Evolutionary conservation across 2,113 vertebrate genomes (phyloP).

Genomic region (Callorhinus ursinus): DNA sequence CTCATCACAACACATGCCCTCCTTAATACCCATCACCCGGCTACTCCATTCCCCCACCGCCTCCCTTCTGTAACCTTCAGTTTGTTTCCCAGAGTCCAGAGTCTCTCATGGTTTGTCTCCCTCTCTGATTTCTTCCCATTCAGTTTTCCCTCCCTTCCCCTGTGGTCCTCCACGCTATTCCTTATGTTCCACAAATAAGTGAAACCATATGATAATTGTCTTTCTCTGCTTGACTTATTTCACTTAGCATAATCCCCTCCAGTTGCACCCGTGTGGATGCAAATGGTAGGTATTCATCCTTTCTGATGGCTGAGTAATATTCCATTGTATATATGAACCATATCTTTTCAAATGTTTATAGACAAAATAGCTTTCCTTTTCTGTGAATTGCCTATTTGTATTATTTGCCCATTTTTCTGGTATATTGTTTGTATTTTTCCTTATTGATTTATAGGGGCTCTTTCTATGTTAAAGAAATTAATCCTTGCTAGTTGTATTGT

Average conservation of each 20-base stretch:
- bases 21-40: not conserved
- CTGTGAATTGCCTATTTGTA: not conserved
- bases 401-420: not conserved
- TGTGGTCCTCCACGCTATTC: not conserved
- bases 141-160: not conserved
- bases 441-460: not conserved
- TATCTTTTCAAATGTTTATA: slow-evolving; percentile 18
- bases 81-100: not conserved
- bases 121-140: not conserved
- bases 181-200: not conserved
- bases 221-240: not conserved
- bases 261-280: not conserved
- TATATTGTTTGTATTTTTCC: not conserved
- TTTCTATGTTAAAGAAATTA: slow-evolving; percentile 29
- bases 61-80: not conserved
- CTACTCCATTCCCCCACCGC: not conserved
- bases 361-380: not conserved
- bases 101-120: not conserved
- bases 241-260: not conserved
- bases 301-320: not conserved
- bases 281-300: not conserved
- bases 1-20: not conserved
- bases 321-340: not conserved
- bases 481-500: not conserved
- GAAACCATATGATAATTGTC: not conserved